Evolutionary conservation across 2,888 invertebrate genomes (phyloP).

Genomic region (Seira ritae): DNA sequence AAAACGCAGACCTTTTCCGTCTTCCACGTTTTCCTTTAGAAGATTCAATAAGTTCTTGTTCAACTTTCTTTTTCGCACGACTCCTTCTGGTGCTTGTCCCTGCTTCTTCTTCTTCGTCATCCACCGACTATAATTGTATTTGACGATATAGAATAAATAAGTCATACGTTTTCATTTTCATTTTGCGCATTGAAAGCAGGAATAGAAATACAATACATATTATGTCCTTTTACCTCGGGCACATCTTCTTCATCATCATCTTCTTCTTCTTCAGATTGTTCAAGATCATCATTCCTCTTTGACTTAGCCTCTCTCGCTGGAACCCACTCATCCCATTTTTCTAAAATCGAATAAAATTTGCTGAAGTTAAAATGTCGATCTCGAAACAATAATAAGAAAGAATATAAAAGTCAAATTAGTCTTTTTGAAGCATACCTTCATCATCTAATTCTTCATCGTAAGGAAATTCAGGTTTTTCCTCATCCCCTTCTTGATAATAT

Average conservation of each 20-base stretch:
- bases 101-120: slow-evolving; percentile 90
- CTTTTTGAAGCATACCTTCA: slow-evolving; percentile 35
- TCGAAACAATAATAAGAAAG: not conserved
- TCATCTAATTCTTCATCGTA: slow-evolving; percentile 82
- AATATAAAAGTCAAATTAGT: slow-evolving; percentile 18
- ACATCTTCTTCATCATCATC: slow-evolving; percentile 40
- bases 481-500: slow-evolving; percentile 86
- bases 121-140: slow-evolving; percentile 89
- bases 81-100: slow-evolving; percentile 4
- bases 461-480: slow-evolving; percentile 90
- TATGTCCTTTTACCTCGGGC: slow-evolving; percentile 21
- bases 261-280: slow-evolving; percentile 66
- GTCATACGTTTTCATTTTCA: no score
- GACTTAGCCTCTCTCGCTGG: slow-evolving; percentile 74
- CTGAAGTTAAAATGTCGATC: no score
- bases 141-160: no score
- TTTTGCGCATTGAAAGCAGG: no score
- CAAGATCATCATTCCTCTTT: no score
- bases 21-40: slow-evolving; percentile 67
- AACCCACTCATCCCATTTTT: slow-evolving; percentile 83
- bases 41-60: slow-evolving; percentile 80
- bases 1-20: slow-evolving; percentile 84
- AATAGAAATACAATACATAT: no score
- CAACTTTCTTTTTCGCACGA: slow-evolving; percentile 65
- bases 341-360: slow-evolving; percentile 75